Conservation (phyloP, 2,113 vertebrate species). For the Forbesichthys agassizii region DNA sequence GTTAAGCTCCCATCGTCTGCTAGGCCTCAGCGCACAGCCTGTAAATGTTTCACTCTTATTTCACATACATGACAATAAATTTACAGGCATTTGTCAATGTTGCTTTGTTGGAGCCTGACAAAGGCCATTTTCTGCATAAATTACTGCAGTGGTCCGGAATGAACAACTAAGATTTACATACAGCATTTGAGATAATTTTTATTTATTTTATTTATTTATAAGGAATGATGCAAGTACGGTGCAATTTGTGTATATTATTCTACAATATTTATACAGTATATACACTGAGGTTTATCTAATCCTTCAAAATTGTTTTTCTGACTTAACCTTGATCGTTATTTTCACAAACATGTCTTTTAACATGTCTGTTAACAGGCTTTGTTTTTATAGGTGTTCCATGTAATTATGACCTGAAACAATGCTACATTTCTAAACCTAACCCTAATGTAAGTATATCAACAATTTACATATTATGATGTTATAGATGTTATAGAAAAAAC, state of each 20-base stretch:
- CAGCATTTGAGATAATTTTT: constrained; percentile 4
- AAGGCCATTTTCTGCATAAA: constrained; percentile 92
- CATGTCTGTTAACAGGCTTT: not conserved
- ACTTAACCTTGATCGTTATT: too few species aligned
- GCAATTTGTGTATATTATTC: too few species aligned
- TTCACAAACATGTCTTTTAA: too few species aligned
- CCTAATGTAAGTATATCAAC: not conserved
- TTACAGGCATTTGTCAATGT: constrained; percentile 92
- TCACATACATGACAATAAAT: constrained; percentile 96
- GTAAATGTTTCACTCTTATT: constrained; percentile 96
- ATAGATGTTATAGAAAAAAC: too few species aligned
- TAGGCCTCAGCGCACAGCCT: constrained; percentile 86
- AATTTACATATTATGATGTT: too few species aligned
- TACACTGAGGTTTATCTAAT: too few species aligned
- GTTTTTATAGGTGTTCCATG: not conserved
- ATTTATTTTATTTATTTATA: too few species aligned
- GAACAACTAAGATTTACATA: constrained; percentile 82
- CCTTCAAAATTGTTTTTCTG: too few species aligned
- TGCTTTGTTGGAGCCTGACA: constrained; percentile 84
- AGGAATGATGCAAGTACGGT: too few species aligned
- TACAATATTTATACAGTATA: too few species aligned
- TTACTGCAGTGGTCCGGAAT: constrained; percentile 89
- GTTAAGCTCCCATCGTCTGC: constrained; percentile 75
- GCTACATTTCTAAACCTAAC: not conserved
- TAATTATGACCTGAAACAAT: not conserved